phyloP scores from a whole-genome alignment of 2,113 vertebrate genomes.

The Raja brachyura region DNA sequence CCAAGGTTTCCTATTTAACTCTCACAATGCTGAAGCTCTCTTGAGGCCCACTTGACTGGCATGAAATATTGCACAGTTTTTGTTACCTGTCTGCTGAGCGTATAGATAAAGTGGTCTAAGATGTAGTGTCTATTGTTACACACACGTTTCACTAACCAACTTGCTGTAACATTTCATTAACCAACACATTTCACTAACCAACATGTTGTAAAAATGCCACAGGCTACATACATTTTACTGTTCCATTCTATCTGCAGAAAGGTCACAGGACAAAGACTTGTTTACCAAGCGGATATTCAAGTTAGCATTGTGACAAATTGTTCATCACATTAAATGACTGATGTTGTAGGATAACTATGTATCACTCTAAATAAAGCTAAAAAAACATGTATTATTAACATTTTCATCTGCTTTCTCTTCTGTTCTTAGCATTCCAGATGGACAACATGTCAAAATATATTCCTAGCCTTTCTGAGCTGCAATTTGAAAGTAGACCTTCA shows the following conservation, averaged over 20 bases:
- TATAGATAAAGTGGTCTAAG: not conserved
- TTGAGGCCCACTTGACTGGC: not conserved
- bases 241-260: not conserved
- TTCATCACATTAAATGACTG: not conserved
- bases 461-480: not conserved
- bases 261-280: not conserved
- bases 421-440: not conserved
- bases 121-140: not conserved
- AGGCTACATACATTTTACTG: not conserved
- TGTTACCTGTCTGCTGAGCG: not conserved
- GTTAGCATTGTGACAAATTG: not conserved
- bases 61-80: not conserved
- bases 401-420: not conserved
- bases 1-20: not conserved
- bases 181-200: not conserved
- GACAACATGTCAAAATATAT: not conserved
- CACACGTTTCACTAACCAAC: not conserved
- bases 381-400: not conserved
- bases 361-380: not conserved
- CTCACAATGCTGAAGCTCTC: not conserved
- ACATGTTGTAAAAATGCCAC: not conserved
- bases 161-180: not conserved
- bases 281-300: not conserved
- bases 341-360: not conserved
- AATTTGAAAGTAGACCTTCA: no score